Base-by-base conservation (phyloP, 2,888 invertebrate genomes). In the Odontocerum albicorne region DNA sequence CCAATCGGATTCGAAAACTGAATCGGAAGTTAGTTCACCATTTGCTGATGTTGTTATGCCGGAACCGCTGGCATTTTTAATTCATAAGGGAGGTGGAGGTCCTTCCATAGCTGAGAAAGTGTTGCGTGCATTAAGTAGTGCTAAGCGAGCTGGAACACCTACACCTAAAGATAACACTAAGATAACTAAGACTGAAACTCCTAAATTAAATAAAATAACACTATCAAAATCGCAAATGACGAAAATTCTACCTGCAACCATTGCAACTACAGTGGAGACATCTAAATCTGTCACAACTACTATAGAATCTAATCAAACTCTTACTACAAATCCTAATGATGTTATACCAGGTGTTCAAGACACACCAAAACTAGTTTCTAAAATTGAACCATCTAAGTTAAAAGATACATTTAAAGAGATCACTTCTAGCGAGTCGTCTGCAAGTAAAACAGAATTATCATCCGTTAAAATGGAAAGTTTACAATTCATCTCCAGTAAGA, bases 31-130 rank as follows among this genome's bases (percentile, higher is more conserved):
- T 63, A 75, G 75, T 1, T 73, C 74, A 12, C 65, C 77, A n/a
- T 60, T 58, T 17, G 70, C 75, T 6, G 78, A 77, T 60, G 75
- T 57, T 2, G 43, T 75, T 0, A 60, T 77, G n/a, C 77, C 77
- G 0, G 77, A 77, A 59, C 77, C 77, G 1, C 77, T 77, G 0
- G 74, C 75, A 1, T 77, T 77, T 66, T 66, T 75, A 1, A 64
- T 77, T 8, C 77, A 77, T 60, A 73, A 77, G 2, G 77, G 77
- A 62, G 77, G 77, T 1, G 77, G 77, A 62, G 77, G 77, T 1
- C 79, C 81, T 1, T 83, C 84, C 58, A 84, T 84, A 63, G 83
- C 83, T 0, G 84, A 84, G 62, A 83, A 82, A 65, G 75, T 84
- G 2, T 70, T 84, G 1, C 81, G 82, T 65, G 83, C 82, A 4